A percentile compares a stretch with the other conserved stretches of the same genome.
phyloP scores from a whole-genome alignment of 2,113 vertebrate species.

The Ramphastos sulfuratus region DNA sequence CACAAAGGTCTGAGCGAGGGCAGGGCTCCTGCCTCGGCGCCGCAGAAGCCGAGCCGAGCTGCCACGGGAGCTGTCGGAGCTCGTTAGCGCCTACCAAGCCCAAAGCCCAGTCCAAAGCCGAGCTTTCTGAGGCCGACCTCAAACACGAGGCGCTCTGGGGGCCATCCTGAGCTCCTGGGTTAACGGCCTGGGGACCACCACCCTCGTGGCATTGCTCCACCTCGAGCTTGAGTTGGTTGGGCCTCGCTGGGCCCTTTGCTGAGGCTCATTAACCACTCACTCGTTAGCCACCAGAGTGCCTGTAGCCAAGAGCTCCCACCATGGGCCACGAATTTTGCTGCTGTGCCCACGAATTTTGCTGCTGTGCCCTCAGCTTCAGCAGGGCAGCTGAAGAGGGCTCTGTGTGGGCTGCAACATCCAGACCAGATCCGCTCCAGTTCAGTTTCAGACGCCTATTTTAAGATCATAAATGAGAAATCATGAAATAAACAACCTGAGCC shows the following conservation, averaged over 20 bases:
- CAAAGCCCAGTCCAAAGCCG: not conserved
- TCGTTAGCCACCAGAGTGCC: fast-evolving
- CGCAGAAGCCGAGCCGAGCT: not conserved
- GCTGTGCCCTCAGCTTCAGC: fast-evolving
- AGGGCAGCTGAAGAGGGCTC: not conserved
- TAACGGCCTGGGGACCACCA: not conserved
- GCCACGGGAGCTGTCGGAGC: not conserved
- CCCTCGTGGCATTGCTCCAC: not conserved
- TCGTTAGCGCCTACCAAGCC: not conserved
- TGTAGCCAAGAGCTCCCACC: not conserved
- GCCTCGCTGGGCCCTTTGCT: fast-evolving
- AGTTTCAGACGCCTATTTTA: not conserved
- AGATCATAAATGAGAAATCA: not conserved
- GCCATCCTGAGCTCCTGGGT: not conserved
- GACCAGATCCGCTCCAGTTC: not conserved
- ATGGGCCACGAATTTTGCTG: fast-evolving
- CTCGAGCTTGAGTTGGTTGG: not conserved
- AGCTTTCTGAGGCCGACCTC: no score
- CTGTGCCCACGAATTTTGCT: fast-evolving
- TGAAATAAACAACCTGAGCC: not conserved
- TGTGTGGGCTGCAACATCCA: not conserved
- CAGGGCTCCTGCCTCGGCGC: not conserved
- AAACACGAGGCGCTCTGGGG: not conserved
- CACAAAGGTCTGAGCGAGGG: slow-evolving; percentile 77
- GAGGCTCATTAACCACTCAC: fast-evolving